These are phyloP conservation scores for Archegozetes longisetosus DNA, from an alignment of 1,140 invertebrate species.

Conservation along the genomic window DNA sequence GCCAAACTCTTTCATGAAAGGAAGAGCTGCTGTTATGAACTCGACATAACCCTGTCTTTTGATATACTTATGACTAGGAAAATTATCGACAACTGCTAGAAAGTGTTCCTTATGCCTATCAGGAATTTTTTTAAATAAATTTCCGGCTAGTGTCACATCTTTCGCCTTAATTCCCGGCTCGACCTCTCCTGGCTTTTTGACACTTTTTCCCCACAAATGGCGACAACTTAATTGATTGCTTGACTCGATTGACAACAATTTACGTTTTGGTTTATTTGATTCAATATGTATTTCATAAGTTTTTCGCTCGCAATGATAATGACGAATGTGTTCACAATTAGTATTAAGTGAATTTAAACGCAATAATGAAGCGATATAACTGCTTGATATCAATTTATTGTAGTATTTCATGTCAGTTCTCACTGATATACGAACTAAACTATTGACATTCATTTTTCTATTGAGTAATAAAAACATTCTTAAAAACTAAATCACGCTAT, in stretches of 20 bases:
- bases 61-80: conserved; percentile 7
- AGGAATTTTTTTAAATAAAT: conserved; percentile 5
- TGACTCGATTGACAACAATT: neutral
- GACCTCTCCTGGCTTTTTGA: conserved; percentile 1
- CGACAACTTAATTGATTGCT: neutral
- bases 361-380: too few species aligned
- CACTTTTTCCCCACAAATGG: neutral
- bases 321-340: too few species aligned
- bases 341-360: too few species aligned
- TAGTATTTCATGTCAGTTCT: too few species aligned
- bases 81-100: conserved; percentile 5
- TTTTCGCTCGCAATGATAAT: neutral
- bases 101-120: conserved; percentile 5
- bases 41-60: conserved; percentile 61
- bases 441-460: too few species aligned
- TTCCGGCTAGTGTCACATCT: neutral
- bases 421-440: too few species aligned
- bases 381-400: too few species aligned
- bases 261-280: neutral
- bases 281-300: neutral
- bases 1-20: conserved; percentile 73
- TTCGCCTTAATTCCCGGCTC: neutral
- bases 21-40: conserved; percentile 77
- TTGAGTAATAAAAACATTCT: too few species aligned
- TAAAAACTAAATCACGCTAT: too few species aligned